These are phyloP conservation scores for Helicoverpa zea DNA, from an alignment of 1,140 invertebrate genomes.

Conservation along the genomic window DNA sequence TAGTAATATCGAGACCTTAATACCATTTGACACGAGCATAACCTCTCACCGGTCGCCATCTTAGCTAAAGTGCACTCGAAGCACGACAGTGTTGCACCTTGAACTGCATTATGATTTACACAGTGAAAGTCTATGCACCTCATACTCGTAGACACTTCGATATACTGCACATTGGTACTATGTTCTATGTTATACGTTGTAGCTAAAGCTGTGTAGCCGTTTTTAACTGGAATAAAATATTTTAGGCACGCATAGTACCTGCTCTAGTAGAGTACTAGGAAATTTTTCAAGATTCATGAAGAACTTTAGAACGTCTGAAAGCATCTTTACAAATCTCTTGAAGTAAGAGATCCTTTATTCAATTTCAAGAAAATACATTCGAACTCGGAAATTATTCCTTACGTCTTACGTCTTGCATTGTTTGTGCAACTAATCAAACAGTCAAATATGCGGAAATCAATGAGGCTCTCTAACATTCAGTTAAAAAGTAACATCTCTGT, in stretches of 20 bases:
- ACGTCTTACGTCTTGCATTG: too few species aligned
- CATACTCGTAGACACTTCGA: background rate
- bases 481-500: slow-evolving; percentile 47
- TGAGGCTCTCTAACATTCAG: too few species aligned
- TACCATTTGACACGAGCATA: slow-evolving; percentile 32
- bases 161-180: background rate
- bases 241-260: background rate
- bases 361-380: too few species aligned
- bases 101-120: slow-evolving; percentile 52
- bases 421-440: too few species aligned
- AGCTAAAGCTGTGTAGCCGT: background rate
- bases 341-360: too few species aligned
- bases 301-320: too few species aligned
- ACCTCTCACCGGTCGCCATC: slow-evolving; percentile 38
- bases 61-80: slow-evolving; percentile 33
- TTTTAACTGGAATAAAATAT: background rate
- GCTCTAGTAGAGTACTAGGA: background rate
- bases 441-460: too few species aligned
- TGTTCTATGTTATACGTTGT: background rate
- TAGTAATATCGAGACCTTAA: slow-evolving; percentile 4
- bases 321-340: too few species aligned
- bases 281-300: too few species aligned
- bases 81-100: slow-evolving; percentile 48
- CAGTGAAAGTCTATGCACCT: slow-evolving; percentile 51
- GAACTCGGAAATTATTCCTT: too few species aligned